Conservation (phyloP, 2,797 vertebrate species). For the Hylomyscus alleni region DNA sequence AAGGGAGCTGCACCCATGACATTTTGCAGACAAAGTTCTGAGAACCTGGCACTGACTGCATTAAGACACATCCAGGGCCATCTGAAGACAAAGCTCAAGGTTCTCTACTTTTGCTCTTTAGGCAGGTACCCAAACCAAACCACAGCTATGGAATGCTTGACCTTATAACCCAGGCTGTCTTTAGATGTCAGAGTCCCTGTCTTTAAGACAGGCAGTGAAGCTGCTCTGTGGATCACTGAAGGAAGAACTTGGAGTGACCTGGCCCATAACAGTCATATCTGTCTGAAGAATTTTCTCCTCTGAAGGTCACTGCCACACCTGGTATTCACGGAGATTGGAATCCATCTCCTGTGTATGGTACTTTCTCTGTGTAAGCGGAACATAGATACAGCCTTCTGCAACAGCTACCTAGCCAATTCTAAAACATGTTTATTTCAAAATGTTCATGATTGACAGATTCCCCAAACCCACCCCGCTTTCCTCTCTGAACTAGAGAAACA, state of each 20-base stretch:
- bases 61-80: not conserved
- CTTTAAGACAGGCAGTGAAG: not conserved
- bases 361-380: not conserved
- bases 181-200: not conserved
- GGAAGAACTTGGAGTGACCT: not conserved
- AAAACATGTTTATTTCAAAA: not conserved
- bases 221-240: not conserved
- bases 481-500: not conserved
- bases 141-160: not conserved
- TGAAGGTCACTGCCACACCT: not conserved
- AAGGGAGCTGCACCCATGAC: not conserved
- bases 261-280: not conserved
- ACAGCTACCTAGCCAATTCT: not conserved
- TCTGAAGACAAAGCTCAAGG: not conserved
- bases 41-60: not conserved
- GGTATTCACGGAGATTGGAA: rapidly evolving
- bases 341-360: too few relatives aligned
- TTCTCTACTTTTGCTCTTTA: not conserved
- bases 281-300: not conserved
- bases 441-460: not conserved
- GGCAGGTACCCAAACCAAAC: not conserved
- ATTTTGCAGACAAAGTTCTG: not conserved
- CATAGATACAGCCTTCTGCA: not conserved
- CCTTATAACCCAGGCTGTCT: not conserved
- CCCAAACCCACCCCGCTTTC: not conserved